Evolutionary conservation across 2,888 invertebrate species (phyloP), one percentile per base, ranked within the genome.

Genomic region (Choristoneura rosaceana): DNA sequence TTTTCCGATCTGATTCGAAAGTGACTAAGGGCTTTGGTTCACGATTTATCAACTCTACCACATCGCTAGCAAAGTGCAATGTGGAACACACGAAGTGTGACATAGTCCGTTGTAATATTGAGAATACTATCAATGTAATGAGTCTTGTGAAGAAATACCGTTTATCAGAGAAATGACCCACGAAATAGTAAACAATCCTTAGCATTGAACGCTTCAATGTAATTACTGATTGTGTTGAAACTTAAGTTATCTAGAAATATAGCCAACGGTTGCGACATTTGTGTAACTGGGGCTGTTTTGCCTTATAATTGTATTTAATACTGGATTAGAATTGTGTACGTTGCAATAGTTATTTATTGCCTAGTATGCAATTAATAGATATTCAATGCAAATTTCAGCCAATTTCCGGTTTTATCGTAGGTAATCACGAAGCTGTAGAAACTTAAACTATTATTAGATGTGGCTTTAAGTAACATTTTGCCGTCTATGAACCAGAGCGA

Each of bases 131-230:
- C 55, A 55, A 25, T 4, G 25, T 55, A 25, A 55, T 52, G 17
- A 9, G 2, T 52, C 25, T 25, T 55, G 25, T 55, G 17, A 55
- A 55, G 55, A 55, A 25, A 55, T 12, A 10, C 3, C 12, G 10
- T 25, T 67, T 71, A 71, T 68, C 62, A 50, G 34, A 38, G 41
- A 62, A 62, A 47, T 25, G 50, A 65, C 38, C 33, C 61, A 17
- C 17, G 50, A 55, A 67, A 71, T 62, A 68, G 62, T 71, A 71
- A 71, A 68, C 67, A 71, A 63, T 68, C 62, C 71, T 67, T 58
- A 38, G 47, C 67, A 68, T 71, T 67, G 61, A 62, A 45, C 61
- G 34, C 43, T 52, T 52, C 70, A 60, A 65, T 58, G 65, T 61
- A 61, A 15, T 34, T 4, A 41, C 66, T 14, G 41, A 66, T 25